Evolutionary conservation across 1,140 invertebrate genomes (phyloP).

Genomic region (Tetramorium parvispinum): DNA sequence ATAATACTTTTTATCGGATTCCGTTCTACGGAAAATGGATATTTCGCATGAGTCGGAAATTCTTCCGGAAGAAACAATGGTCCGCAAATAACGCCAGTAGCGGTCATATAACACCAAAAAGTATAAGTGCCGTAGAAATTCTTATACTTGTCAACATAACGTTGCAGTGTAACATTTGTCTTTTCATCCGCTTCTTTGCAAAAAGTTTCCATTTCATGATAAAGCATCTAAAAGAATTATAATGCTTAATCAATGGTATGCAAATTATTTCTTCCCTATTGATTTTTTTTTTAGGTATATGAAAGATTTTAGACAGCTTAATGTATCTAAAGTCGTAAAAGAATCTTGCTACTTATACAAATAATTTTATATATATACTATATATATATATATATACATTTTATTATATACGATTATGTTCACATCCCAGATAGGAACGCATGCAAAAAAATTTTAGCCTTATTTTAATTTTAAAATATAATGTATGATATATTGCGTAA

Average conservation of each 20-base stretch:
- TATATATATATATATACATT: too few species aligned
- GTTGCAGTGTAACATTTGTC: conserved; percentile 6
- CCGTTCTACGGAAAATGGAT: conserved; percentile 75
- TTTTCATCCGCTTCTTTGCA: background rate
- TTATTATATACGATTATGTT: too few species aligned
- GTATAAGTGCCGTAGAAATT: conserved; percentile 31
- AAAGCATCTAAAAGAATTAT: conserved; percentile 15
- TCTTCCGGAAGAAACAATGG: conserved; percentile 65
- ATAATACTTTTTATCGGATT: conserved; percentile 69
- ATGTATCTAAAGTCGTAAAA: too few species aligned
- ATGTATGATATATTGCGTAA: too few species aligned
- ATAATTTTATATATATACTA: too few species aligned
- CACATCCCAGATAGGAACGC: too few species aligned
- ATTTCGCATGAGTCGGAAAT: conserved; percentile 75
- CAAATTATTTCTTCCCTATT: too few species aligned
- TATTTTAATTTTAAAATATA: too few species aligned
- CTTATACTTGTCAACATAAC: conserved; percentile 67
- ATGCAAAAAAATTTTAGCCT: too few species aligned
- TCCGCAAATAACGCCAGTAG: conserved; percentile 53
- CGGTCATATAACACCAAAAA: conserved; percentile 53
- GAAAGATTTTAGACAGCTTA: too few species aligned
- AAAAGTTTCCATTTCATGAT: conserved; percentile 36
- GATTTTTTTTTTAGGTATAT: too few species aligned
- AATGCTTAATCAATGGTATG: background rate
- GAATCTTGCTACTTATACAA: too few species aligned